Evolutionary conservation across 2,113 vertebrate species (phyloP).

Genomic region (Ancistrus triradiatus): DNA sequence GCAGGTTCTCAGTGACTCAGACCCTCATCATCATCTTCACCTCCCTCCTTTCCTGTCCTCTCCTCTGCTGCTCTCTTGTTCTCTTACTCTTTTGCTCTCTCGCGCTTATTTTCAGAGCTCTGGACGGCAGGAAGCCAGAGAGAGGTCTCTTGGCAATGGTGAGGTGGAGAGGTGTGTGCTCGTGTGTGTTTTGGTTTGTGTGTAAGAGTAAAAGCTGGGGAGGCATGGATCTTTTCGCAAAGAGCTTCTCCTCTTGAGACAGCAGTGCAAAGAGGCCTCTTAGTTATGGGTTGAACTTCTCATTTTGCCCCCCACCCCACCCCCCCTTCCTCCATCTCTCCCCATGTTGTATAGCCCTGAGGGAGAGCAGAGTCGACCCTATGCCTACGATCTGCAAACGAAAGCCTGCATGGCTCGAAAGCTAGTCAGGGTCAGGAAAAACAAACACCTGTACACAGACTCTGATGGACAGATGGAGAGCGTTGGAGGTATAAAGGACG

Average conservation of each 20-base stretch:
- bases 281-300: slow-evolving; percentile 44
- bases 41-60: slow-evolving; percentile 26
- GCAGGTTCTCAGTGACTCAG: slow-evolving; percentile 43
- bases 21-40: slow-evolving; percentile 34
- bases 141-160: slow-evolving; percentile 32
- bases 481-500: slow-evolving; percentile 21
- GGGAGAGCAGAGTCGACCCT: slow-evolving; percentile 35
- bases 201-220: slow-evolving; percentile 22
- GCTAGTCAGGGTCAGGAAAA: slow-evolving; percentile 47
- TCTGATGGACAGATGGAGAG: slow-evolving; percentile 53
- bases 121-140: slow-evolving; percentile 36
- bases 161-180: slow-evolving; percentile 29
- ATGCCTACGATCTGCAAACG: slow-evolving; percentile 26
- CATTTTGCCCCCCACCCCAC: slow-evolving; percentile 22
- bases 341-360: slow-evolving; percentile 24
- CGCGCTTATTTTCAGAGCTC: slow-evolving; percentile 41
- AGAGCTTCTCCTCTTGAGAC: slow-evolving; percentile 45
- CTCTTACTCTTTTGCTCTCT: slow-evolving; percentile 15
- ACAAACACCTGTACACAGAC: slow-evolving; percentile 48
- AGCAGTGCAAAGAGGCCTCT: slow-evolving; percentile 41
- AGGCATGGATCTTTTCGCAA: slow-evolving; percentile 37
- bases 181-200: slow-evolving; percentile 6
- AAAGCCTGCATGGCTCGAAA: slow-evolving; percentile 32
- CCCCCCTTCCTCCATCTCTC: slow-evolving; percentile 10
- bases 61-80: slow-evolving; percentile 24